Base-by-base conservation (phyloP, 2,113 vertebrate genomes). In the Pygoscelis adeliae region DNA sequence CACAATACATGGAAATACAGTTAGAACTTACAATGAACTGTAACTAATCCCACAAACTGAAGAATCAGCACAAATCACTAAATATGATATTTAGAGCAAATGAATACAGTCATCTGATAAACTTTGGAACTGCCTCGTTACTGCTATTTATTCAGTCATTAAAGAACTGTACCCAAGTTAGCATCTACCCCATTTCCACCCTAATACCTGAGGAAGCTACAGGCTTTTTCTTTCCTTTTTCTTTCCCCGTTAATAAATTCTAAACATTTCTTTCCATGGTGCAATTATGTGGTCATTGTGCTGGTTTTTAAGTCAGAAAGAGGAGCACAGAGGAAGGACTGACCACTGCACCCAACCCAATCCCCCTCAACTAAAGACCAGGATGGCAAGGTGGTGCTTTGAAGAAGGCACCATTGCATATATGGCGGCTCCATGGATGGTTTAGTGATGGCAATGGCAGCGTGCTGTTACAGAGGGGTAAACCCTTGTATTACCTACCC, bases 41-140 rank as follows among this genome's bases (percentile, higher is more conserved):
- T 97, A 98, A 97, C 96, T 97, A 97, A 97, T 98, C 96, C 95
- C 83, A 86, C 96, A 97, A 96, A 97, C 95, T 96, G 97, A 97
- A 89, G 93, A 97, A 97, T 98, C 97, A 97, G 97, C 97, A 97
- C 94, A 98, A 98, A 97, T 96, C 86, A 88, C 94, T 95, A 86
- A 97, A 97, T 95, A 80, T 79, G 90, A 96, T 97, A 96, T 95
- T 97, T 95, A 87, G 88, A 95, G 93, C 91, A 95, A 97, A 90
- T 95, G 80, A 97, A 91, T 91, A 56, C 85, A 97, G 91, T 92
- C 86, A 74, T 96, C 93, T 90, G 90, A 97, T 96, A 96, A 97
- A 97, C 49, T 83, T 65, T 91, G 81, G 74, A 96, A 87, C 73
- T 73, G 90, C 91, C 84, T 96, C 11, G 1, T 95, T 94, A 74